Evolutionary conservation across 1,140 invertebrate species (phyloP).

Genomic region (Dreissena rostriformis): DNA sequence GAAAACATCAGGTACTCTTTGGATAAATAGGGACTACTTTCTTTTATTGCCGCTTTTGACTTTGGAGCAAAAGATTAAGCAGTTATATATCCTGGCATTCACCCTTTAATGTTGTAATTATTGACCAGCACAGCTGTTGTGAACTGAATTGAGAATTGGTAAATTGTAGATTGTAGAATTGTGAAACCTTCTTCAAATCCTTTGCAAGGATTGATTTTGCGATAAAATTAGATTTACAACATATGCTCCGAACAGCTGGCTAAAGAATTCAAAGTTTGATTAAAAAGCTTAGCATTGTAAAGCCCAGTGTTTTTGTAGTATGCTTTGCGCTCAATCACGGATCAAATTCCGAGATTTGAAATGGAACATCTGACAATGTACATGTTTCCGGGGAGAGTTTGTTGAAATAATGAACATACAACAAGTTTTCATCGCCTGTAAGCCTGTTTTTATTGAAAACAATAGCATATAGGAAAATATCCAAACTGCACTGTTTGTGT

Average conservation of each 20-base stretch:
- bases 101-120: conserved; percentile 37
- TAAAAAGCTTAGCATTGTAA: conserved; percentile 38
- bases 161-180: conserved; percentile 18
- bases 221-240: conserved; percentile 53
- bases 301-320: conserved; percentile 50
- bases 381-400: not conserved
- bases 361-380: conserved; percentile 33
- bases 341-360: conserved; percentile 45
- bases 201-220: conserved; percentile 38
- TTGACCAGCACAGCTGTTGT: conserved; percentile 43
- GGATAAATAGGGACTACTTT: too few species aligned
- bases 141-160: conserved; percentile 33
- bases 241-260: conserved; percentile 43
- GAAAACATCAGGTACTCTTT: too few species aligned
- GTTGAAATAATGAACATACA: too few species aligned
- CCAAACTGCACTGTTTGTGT: too few species aligned
- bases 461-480: too few species aligned
- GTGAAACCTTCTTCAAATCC: not conserved
- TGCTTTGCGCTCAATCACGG: conserved; percentile 4
- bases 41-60: too few species aligned
- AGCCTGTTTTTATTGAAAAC: too few species aligned
- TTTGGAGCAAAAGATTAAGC: too few species aligned
- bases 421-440: too few species aligned
- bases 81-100: too few species aligned
- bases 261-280: conserved; percentile 43